A percentile compares a stretch with the other conserved stretches of the same genome.
Conservation (phyloP, 2,113 vertebrate genomes). For the Oncorhynchus clarkii region DNA sequence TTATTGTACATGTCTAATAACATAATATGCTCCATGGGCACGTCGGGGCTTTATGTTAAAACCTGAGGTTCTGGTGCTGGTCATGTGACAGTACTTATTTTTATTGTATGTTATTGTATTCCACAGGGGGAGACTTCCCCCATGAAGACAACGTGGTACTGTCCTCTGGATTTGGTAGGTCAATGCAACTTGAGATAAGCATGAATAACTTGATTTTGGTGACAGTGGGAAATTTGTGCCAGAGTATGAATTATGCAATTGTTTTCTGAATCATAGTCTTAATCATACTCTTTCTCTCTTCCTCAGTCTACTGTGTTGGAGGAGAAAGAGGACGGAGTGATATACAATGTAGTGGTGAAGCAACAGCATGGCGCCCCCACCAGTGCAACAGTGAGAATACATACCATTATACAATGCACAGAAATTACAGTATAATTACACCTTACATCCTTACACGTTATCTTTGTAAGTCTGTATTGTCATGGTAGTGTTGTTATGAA, state of each 20-base stretch:
- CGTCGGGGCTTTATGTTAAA: neutral
- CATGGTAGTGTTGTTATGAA: neutral
- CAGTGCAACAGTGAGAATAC: constrained; percentile 46
- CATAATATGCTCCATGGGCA: neutral
- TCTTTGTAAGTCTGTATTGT: neutral
- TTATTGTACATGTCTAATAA: neutral
- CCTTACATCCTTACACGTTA: too few relatives aligned
- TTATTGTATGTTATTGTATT: neutral
- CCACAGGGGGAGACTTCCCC: constrained; percentile 67
- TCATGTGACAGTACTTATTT: neutral
- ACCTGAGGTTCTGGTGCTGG: neutral
- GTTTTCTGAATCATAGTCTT: neutral
- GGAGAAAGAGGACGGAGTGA: constrained; percentile 79
- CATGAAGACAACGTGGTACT: constrained; percentile 83
- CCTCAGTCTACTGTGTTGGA: constrained; percentile 72
- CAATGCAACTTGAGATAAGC: too few relatives aligned
- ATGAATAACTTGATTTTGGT: too few relatives aligned
- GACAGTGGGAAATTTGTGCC: too few relatives aligned
- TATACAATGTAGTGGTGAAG: constrained; percentile 79
- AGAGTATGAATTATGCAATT: too few relatives aligned
- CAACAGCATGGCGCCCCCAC: constrained; percentile 43
- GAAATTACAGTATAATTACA: too few relatives aligned
- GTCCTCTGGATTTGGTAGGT: constrained; percentile 75
- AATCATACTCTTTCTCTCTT: neutral
- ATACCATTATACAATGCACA: neutral